Evolutionary conservation across 1,140 invertebrate species (phyloP), one percentile per base, ranked within the genome.

Genomic region (Cotesia glomerata): DNA sequence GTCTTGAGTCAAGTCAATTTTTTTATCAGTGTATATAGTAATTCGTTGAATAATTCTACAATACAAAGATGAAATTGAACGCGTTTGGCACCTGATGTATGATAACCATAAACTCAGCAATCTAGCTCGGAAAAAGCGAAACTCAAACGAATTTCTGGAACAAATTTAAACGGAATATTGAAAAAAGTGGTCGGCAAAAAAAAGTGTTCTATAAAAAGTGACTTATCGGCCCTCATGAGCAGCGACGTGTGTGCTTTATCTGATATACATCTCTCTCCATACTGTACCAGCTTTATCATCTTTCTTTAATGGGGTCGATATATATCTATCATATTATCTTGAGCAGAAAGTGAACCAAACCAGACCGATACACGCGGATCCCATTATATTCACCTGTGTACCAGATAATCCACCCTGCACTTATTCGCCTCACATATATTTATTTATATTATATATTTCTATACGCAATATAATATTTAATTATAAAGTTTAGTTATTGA

Each of bases 201-300:
- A 58, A 58, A 32, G 45, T 18, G 35, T 68, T 73, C 71, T 75
- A 75, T 75, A 73, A 75, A 75, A 75, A 71, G 74, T 73, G 62
- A 72, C 45, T 75, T 72, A 75, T 69, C 71, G 71, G 71, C 66
- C 67, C 51, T 71, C n/a, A 71, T 39, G 61, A 61, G 35, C 52
- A 72, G 61, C 56, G 54, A 68, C 49, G 68, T 67, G 67, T 69
- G 51, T 34, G 18, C 66, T 56, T 39, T 71, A 61, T 54, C 61
- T 71, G 54, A 62, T 59, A 62, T 36, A 34, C 59, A 35, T 62
- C 5, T 32, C 5, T 5, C 39, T 16, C 63, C 26, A 39, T 26
- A 26, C 26, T 26, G 26, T 26, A 7, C 7, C 11, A 45, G 11
- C 39, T 45, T 45, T 62, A 34, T 49, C 32, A 59, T 71, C 34